Evolutionary conservation across 2,113 vertebrate species (phyloP), one percentile per base, ranked within the genome.

Genomic region (Percina caprodes): DNA sequence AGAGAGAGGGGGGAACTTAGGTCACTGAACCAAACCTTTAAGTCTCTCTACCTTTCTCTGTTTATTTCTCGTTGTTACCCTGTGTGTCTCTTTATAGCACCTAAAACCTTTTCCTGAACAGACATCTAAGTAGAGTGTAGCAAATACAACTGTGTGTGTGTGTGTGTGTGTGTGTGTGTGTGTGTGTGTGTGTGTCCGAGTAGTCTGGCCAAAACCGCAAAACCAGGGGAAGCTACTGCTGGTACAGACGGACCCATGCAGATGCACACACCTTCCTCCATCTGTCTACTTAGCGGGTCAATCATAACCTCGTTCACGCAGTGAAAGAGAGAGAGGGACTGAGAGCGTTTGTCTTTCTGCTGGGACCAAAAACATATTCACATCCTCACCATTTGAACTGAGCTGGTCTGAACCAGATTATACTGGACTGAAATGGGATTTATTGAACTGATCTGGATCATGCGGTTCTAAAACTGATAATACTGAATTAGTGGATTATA

Each of bases 201-300:
- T 49, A 19, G 82, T 86, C 75, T 86, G 77, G 89, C 84, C 77
- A 86, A 88, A 90, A 89, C 79, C 78, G 79, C 85, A 86, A 89
- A 78, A 55, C 59, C 61, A 79, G 67, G 51, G 79, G 79, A 83
- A 80, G 79, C 39, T 59, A 85, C 78, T 86, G 85, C 88, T 85
- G 84, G 30, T 83, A 26, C 82, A 90, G 86, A 91, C 92, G 72
- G 82, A 86, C 80, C 75, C 89, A 85, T 26, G 78, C 86, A 72
- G 82, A 85, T 70, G 73, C 73, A 68, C 79, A 86, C 83, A 89
- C 89, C 77, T 79, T 80, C 71, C 73, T 88, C 93, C 93, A 93
- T 92, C 90, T 94, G 93, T 87, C 89, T 82, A 58, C 85, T 89
- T 80, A 74, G 80, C 51, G 49, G 91, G 79, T 90, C 89, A 88